Conservation (phyloP, 2,113 vertebrate species). For the Mugil cephalus region DNA sequence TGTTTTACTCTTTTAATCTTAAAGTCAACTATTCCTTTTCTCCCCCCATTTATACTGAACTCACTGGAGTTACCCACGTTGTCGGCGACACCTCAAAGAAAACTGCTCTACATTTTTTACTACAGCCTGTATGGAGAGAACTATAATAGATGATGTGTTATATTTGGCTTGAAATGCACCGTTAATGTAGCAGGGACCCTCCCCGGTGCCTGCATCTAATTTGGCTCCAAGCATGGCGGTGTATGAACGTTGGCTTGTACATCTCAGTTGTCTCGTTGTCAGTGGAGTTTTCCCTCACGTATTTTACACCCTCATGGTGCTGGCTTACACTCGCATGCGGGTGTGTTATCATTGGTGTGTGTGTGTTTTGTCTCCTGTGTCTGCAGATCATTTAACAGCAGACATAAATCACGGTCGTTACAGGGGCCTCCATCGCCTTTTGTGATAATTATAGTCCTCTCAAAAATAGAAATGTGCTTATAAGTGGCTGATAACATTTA, state of each 20-base stretch:
- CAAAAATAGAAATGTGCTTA: neutral
- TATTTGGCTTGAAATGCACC: constrained; percentile 55
- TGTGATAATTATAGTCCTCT: neutral
- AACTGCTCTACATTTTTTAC: constrained; percentile 16
- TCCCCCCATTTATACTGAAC: neutral
- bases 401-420: constrained; percentile 2
- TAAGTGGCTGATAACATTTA: neutral
- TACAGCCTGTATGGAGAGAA: constrained; percentile 24
- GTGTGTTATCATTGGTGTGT: constrained; percentile 23
- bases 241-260: constrained; percentile 31
- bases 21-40: constrained; percentile 19
- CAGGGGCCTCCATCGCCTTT: constrained; percentile 6
- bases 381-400: constrained; percentile 40
- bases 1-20: no score
- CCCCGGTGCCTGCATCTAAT: constrained; percentile 55
- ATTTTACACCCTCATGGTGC: constrained; percentile 53
- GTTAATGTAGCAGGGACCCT: constrained; percentile 24
- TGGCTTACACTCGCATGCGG: constrained; percentile 34
- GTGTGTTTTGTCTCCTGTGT: constrained; percentile 61
- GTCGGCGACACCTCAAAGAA: constrained; percentile 6
- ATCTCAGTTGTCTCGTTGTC: constrained; percentile 20
- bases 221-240: constrained; percentile 35
- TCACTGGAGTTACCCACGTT: constrained; percentile 23
- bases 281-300: constrained; percentile 18
- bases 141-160: constrained; percentile 56